Base-by-base conservation (phyloP, 2,113 vertebrate species). In the Platysteira castanea region DNA sequence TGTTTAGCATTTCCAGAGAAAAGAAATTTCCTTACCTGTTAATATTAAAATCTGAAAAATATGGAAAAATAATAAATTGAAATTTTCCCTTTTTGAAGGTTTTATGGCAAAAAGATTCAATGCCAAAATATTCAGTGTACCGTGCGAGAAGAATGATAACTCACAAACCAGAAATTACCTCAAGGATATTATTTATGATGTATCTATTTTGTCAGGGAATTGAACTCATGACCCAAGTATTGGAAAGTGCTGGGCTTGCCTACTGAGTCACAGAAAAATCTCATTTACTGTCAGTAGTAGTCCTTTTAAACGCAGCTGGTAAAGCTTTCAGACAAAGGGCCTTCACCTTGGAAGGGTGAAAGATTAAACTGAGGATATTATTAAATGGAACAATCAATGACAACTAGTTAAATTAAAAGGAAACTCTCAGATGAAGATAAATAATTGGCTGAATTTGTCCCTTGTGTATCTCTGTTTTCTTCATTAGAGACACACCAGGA, bases 331-430 rank as follows among this genome's bases (percentile, higher is more conserved):
- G 73, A 75, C 63, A 90, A 90, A 95, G 63, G 84, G 53, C 35
- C 54, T 95, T 94, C 82, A 90, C 90, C 82, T 96, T 87, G 82
- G 83, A 86, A 81, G 84, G 71, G 75, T 57, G 75, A 84, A 95
- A 89, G 93, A 80, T 96, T 95, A 96, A 96, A 83, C 67, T 61
- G 78, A 93, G 49, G 63, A 85, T 84, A 86, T 50, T 61, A 63
- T 88, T 94, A 96, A 96, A 94, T 83, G 76, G 54, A 94, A 95
- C 94, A 97, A 96, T 94, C 92, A 95, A 94, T 96, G 59, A 65
- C 54, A 93, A 77, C 70, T 59, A 94, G 87, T 93, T 96, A 96
- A 94, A 96, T 80, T 82, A 69, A 93, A 93, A 80, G 70, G 27
- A 93, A 84, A 61, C 53, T 85, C 75, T 76, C 50, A 95, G 86